A percentile compares a stretch with the other conserved stretches of the same genome.
phyloP scores from a whole-genome alignment of 2,797 vertebrate genomes.

The Calcarius lapponicus region DNA sequence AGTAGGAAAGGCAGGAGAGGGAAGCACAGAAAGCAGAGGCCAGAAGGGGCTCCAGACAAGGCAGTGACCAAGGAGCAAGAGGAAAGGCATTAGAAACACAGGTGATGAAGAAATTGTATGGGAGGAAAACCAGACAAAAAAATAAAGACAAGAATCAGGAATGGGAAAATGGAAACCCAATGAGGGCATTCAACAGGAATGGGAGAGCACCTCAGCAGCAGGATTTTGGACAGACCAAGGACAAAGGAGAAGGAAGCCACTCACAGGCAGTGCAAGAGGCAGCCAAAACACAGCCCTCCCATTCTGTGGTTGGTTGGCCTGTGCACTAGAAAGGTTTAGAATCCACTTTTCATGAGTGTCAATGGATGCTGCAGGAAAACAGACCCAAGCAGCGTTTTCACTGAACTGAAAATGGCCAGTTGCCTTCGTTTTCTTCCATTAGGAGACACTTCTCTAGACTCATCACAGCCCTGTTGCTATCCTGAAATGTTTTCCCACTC shows the following conservation, averaged over 20 bases:
- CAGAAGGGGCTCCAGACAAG: neutral
- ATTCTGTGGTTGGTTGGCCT: fast-evolving
- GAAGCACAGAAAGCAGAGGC: neutral
- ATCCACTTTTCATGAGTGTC: neutral
- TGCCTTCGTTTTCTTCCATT: neutral
- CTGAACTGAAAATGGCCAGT: neutral
- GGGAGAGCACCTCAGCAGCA: neutral
- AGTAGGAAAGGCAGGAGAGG: neutral
- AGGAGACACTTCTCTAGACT: neutral
- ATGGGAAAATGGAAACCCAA: neutral
- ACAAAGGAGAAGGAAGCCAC: neutral
- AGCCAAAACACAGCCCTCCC: neutral
- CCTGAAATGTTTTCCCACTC: neutral
- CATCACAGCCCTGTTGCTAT: neutral
- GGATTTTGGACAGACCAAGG: neutral
- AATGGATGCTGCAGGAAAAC: neutral
- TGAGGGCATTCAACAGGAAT: neutral
- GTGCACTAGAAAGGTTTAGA: neutral
- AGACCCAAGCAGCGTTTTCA: neutral
- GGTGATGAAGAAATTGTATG: neutral
- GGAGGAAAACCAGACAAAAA: neutral
- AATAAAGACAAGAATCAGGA: neutral
- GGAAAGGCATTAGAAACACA: neutral
- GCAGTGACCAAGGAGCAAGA: neutral
- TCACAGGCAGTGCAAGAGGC: neutral